A percentile compares a stretch with the other conserved stretches of the same genome.
Evolutionary conservation across 1,140 invertebrate species (phyloP).

Genomic region (Eupeodes corollae): DNA sequence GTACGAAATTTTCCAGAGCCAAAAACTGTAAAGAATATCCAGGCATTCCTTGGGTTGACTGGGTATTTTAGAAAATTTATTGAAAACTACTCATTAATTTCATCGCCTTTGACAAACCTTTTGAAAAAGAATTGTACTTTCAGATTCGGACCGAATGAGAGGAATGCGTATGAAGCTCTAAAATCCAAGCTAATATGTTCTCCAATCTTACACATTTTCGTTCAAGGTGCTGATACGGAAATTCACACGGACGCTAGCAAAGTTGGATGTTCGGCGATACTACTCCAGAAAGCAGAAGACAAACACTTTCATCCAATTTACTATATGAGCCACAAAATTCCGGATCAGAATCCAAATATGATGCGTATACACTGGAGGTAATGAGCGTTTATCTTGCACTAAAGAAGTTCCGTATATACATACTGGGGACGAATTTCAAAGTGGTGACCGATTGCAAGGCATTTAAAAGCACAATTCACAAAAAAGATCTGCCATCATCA

Average conservation of each 20-base stretch:
- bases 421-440: conserved; percentile 28
- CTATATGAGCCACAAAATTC: conserved; percentile 4
- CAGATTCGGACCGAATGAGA: too few species aligned
- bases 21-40: too few species aligned
- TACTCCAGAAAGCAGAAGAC: conserved; percentile 13
- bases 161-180: too few species aligned
- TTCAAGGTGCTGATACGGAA: too few species aligned
- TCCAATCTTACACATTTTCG: too few species aligned
- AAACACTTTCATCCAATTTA: conserved; percentile 2
- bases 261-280: conserved; percentile 19
- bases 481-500: conserved; percentile 26
- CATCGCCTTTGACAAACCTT: too few species aligned
- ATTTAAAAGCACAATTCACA: conserved; percentile 25
- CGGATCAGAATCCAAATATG: conserved; percentile 3
- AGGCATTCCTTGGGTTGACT: too few species aligned
- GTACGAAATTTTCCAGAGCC: too few species aligned
- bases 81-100: too few species aligned
- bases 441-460: conserved; percentile 33
- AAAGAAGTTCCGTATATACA: conserved; percentile 25
- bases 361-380: conserved; percentile 11
- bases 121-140: too few species aligned
- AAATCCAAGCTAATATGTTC: too few species aligned
- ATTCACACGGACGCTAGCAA: conserved; percentile 27
- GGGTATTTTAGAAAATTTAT: too few species aligned
- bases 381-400: conserved; percentile 23